Percentiles rank a stretch among this genome's conserved stretches.
phyloP scores from a whole-genome alignment of 2,113 vertebrate genomes.

The Sorex fumeus region DNA sequence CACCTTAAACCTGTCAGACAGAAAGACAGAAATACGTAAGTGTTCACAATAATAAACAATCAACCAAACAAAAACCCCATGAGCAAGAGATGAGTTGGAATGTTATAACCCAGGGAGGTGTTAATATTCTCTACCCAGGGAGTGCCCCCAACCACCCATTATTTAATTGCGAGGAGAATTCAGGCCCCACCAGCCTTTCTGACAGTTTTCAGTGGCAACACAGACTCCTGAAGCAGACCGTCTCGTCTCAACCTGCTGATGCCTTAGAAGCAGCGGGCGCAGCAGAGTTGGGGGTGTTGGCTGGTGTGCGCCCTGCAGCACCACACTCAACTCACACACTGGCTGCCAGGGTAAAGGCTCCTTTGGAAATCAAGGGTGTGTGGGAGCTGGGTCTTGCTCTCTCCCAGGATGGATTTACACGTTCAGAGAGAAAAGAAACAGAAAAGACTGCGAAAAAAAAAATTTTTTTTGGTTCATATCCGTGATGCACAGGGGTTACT shows the following conservation, averaged over 20 bases:
- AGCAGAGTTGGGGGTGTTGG: not conserved
- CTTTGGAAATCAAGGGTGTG: conserved; percentile 60
- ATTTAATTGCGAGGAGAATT: conserved; percentile 6
- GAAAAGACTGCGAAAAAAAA: too few relatives aligned
- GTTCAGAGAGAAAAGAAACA: conserved; percentile 35
- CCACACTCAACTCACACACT: not conserved
- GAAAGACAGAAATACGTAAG: conserved; percentile 48
- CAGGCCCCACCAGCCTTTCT: conserved; percentile 12
- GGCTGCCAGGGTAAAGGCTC: conserved; percentile 62
- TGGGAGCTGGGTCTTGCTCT: conserved; percentile 22
- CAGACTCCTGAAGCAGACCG: not conserved
- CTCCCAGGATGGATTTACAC: conserved; percentile 8
- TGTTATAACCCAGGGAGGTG: not conserved
- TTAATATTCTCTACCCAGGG: not conserved
- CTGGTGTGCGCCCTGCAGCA: not conserved
- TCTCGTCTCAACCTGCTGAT: not conserved
- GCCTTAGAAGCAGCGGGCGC: not conserved
- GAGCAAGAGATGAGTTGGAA: not conserved
- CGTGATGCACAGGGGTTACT: too few relatives aligned
- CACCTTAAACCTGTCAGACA: conserved; percentile 91
- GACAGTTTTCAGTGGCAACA: conserved; percentile 52
- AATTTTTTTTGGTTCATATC: too few relatives aligned
- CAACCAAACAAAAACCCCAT: conserved; percentile 2
- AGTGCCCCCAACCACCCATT: not conserved
- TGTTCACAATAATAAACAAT: not conserved